Percentiles rank a stretch among this genome's conserved stretches.
These are phyloP conservation scores for Paelopatides confundens DNA, from an alignment of 53 echinoderm and acorn worm species.

Conservation along the genomic window DNA sequence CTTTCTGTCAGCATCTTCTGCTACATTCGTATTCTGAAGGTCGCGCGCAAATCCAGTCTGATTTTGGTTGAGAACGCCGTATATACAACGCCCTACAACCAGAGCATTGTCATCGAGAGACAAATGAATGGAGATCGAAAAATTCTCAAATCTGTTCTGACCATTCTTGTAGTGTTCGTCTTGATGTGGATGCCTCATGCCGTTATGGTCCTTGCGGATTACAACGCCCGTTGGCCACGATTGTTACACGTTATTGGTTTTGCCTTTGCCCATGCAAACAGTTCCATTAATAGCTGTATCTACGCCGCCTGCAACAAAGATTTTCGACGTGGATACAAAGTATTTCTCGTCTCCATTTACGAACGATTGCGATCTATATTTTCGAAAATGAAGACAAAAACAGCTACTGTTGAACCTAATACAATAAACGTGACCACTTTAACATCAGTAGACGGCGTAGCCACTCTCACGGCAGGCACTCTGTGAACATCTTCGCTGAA, in stretches of 20 bases:
- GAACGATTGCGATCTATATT: not conserved
- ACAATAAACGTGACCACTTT: too few relatives aligned
- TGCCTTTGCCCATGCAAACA: slow-evolving; percentile 77
- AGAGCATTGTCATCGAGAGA: not conserved
- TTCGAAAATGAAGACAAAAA: not conserved
- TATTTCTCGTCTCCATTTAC: slow-evolving; percentile 12
- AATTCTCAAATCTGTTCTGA: slow-evolving; percentile 69
- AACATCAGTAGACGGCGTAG: too few relatives aligned
- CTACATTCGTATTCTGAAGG: slow-evolving; percentile 67
- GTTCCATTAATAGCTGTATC: slow-evolving; percentile 81
- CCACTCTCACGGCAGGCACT: too few relatives aligned
- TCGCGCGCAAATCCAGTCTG: slow-evolving; percentile 1
- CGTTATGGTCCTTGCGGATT: slow-evolving; percentile 65
- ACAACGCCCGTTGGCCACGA: slow-evolving; percentile 64
- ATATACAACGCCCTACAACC: not conserved
- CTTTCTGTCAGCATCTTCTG: slow-evolving; percentile 55
- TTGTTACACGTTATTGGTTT: slow-evolving; percentile 59
- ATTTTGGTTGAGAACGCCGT: not conserved
- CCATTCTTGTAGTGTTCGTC: slow-evolving; percentile 74
- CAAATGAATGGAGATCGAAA: slow-evolving; percentile 32
- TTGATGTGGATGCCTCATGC: slow-evolving; percentile 91
- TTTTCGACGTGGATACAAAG: slow-evolving; percentile 73
- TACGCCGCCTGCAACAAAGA: slow-evolving; percentile 83
- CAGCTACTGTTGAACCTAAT: not conserved
- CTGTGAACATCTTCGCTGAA: too few relatives aligned